Evolutionary conservation across 2,113 vertebrate genomes (phyloP), one percentile per base, ranked within the genome.

Genomic region (Bos javanicus): DNA sequence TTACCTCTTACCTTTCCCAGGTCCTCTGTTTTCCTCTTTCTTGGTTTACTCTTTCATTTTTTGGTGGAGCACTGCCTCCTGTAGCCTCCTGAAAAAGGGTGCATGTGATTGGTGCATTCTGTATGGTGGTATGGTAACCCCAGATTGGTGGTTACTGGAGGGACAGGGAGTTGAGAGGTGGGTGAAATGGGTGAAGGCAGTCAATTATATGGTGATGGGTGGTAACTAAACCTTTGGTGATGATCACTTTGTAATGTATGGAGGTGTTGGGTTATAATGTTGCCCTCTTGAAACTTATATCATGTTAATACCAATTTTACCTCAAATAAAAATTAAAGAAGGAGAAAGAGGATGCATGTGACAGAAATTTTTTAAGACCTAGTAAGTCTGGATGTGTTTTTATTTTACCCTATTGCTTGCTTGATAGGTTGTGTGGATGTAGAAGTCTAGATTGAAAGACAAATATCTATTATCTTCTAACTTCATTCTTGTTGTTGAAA

Each of bases 381-480:
- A 88, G 3, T 80, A 91, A 80, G 36, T 81, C 12, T 71, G 14
- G 86, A 59, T 84, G 13, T 56, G 7, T 83, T 95, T 94, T 87
- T 54, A 82, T 83, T 95, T 96, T 96, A 67, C 2, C 3, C 7
- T 60, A 36, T 81, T 71, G 57, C 52, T 81, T 83, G 21, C 71
- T 54, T 78, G 57, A 67, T 43, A 59, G 57, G 59, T 87, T 95
- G 19, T 4, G 14, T 84, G 23, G n/a, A 36, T 43, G 1, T 25
- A 78, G 81, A 57, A 84, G 92, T 95, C 62, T 92, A 88, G n/a
- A 10, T 33, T 48, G 43, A 97, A 96, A 93, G 52, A 83, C n/a
- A 90, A 50, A 91, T 50, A 78, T 60, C 62, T 26, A 14, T 86
- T 92, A 39, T 95, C 21, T 80, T 87, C 26, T 43, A 89, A 9